These are phyloP conservation scores for Troilus luridus DNA, from an alignment of 2,888 invertebrate genomes.

Conservation along the genomic window DNA sequence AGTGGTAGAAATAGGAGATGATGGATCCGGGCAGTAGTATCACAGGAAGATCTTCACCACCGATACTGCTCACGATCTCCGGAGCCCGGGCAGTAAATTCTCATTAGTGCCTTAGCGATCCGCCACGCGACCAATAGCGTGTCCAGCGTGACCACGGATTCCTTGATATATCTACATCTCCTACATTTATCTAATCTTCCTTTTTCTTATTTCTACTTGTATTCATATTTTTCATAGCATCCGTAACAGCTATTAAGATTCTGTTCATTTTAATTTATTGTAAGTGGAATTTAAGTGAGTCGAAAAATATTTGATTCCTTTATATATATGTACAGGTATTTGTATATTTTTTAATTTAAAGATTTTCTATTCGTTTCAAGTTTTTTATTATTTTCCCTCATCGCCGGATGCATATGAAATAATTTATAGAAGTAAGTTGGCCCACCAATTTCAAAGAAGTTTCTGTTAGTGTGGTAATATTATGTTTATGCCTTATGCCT, in stretches of 20 bases:
- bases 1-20: not conserved
- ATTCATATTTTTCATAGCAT: constrained; percentile 55
- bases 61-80: not conserved
- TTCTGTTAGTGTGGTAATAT: no score
- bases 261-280: constrained; percentile 48
- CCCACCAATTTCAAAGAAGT: no score
- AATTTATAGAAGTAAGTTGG: not conserved
- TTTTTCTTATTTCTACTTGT: constrained; percentile 25
- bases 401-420: not conserved
- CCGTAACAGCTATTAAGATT: constrained; percentile 35
- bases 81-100: constrained; percentile 39
- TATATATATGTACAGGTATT: not conserved
- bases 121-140: constrained; percentile 54
- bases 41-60: not conserved
- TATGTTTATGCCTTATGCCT: no score
- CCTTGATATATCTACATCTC: constrained; percentile 43
- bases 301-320: constrained; percentile 53
- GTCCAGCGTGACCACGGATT: constrained; percentile 38
- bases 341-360: constrained; percentile 6
- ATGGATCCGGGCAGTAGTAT: constrained; percentile 29
- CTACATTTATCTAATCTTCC: constrained; percentile 21
- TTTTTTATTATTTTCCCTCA: no score
- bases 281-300: constrained; percentile 57
- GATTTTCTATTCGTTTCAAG: not conserved
- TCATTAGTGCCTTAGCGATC: constrained; percentile 51